Evolutionary conservation across 2,113 vertebrate genomes (phyloP).

Genomic region (Ciconia boyciana): DNA sequence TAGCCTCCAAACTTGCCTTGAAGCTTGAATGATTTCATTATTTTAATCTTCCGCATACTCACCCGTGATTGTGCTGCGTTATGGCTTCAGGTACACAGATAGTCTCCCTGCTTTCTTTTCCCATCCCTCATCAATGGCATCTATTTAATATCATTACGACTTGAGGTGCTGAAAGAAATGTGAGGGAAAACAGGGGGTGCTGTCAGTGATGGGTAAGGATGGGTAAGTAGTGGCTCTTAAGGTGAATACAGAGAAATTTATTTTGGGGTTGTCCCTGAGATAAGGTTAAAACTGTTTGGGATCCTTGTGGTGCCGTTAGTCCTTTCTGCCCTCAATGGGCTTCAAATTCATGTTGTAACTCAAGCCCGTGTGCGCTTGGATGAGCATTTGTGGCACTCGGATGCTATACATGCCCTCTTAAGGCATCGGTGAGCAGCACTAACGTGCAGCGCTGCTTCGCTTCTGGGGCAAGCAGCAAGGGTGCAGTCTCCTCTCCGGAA

Average conservation of each 20-base stretch:
- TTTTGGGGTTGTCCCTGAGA: neutral
- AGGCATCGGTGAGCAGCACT: neutral
- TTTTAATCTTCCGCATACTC: neutral
- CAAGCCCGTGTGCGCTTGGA: accelerated
- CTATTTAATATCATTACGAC: neutral
- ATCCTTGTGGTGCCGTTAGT: neutral
- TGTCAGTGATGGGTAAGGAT: neutral
- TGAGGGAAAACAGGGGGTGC: neutral
- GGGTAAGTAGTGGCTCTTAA: neutral
- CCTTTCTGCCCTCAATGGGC: neutral
- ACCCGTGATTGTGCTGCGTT: neutral
- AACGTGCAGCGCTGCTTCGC: neutral
- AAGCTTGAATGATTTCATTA: neutral
- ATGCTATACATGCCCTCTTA: neutral
- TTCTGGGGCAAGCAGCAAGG: neutral
- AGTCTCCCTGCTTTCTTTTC: neutral
- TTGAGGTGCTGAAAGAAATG: neutral
- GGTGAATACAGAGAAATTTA: accelerated
- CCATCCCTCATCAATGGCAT: neutral
- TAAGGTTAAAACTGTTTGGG: neutral
- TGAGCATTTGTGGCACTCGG: neutral
- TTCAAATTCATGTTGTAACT: neutral
- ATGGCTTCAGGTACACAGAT: neutral
- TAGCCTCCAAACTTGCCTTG: neutral
- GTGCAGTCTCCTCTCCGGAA: neutral